Conservation (phyloP, 1,140 invertebrate species). For the Diprion similis region DNA sequence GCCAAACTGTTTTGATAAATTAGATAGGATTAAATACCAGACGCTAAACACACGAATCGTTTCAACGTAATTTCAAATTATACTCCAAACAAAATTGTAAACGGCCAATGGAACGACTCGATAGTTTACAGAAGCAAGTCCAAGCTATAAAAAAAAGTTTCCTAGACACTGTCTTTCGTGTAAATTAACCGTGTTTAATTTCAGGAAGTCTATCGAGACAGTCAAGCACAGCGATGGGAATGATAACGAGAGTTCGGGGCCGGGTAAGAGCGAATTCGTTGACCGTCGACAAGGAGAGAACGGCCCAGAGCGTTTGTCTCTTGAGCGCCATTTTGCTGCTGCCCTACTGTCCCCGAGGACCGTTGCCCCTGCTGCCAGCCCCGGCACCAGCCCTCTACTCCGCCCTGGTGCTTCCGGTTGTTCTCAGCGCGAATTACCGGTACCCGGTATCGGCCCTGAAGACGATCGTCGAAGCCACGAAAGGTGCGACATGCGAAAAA, state of each 20-base stretch:
- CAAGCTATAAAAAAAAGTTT: no score
- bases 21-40: no score
- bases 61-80: no score
- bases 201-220: no score
- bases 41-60: no score
- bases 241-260: constrained; percentile 72
- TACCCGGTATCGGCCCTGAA: constrained; percentile 67
- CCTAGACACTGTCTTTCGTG: no score
- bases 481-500: constrained; percentile 40
- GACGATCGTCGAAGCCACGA: constrained; percentile 50
- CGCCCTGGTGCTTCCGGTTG: constrained; percentile 67
- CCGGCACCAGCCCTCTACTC: constrained; percentile 68
- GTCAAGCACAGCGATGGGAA: constrained; percentile 62
- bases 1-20: no score
- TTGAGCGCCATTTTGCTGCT: constrained; percentile 68
- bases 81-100: no score
- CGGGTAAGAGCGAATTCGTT: constrained; percentile 69
- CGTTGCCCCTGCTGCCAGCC: constrained; percentile 64
- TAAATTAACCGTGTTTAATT: no score
- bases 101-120: no score
- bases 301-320: constrained; percentile 72
- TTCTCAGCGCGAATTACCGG: constrained; percentile 71
- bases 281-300: constrained; percentile 68
- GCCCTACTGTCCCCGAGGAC: constrained; percentile 66
- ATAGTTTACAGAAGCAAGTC: no score